phyloP scores from a whole-genome alignment of 2,113 vertebrate genomes.

The Chloropsis cyanopogon region DNA sequence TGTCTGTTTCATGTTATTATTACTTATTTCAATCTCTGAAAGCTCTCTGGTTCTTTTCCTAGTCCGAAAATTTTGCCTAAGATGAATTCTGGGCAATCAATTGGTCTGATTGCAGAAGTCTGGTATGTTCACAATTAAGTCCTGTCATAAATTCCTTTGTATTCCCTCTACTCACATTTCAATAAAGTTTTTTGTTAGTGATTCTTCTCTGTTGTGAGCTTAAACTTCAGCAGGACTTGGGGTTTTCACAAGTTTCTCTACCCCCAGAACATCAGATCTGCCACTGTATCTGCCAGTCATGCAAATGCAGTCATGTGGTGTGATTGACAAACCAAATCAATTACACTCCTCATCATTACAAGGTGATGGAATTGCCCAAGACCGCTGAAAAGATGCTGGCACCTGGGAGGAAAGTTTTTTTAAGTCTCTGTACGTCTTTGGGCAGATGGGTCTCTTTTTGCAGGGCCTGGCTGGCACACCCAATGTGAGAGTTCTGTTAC shows the following conservation, averaged over 20 bases:
- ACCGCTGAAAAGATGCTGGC: neutral
- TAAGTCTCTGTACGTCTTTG: neutral
- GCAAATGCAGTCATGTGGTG: accelerated
- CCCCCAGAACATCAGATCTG: accelerated
- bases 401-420: neutral
- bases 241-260: neutral
- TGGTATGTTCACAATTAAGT: neutral
- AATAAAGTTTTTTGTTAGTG: neutral
- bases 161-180: neutral
- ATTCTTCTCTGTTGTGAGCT: neutral
- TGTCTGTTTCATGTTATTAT: neutral
- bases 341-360: neutral
- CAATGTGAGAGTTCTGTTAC: neutral
- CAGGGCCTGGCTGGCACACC: neutral
- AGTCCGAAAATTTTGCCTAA: neutral
- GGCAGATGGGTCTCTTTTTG: neutral
- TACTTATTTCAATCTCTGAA: neutral
- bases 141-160: neutral
- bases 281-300: neutral
- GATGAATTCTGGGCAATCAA: neutral
- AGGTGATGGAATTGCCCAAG: no score
- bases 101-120: neutral
- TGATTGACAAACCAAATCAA: neutral
- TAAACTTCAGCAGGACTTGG: neutral
- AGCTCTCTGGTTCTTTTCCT: neutral